Conservation (phyloP, 2,888 invertebrate species). For the Tenthredo mesomela region DNA sequence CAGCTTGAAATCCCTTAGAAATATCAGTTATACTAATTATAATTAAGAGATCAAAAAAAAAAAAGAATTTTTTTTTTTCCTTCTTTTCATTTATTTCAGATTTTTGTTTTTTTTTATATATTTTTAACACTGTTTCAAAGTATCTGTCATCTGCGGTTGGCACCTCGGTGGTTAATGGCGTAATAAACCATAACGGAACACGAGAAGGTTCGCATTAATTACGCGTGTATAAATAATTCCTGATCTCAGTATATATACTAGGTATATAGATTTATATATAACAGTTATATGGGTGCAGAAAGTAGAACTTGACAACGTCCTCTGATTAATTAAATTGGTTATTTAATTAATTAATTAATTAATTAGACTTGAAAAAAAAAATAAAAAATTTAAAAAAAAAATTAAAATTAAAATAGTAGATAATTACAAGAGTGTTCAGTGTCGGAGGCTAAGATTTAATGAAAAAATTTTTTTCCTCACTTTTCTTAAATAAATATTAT, state of each 20-base stretch:
- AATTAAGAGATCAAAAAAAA: background rate
- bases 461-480: background rate
- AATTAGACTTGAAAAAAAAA: no score
- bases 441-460: background rate
- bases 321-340: background rate
- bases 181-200: conserved; percentile 21
- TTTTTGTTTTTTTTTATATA: background rate
- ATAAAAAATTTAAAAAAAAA: background rate
- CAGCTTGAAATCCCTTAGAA: background rate
- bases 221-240: background rate
- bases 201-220: conserved; percentile 14
- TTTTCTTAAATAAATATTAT: background rate
- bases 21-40: background rate
- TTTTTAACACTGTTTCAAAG: background rate
- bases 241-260: background rate
- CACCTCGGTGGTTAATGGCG: background rate
- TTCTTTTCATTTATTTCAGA: background rate
- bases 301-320: background rate
- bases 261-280: background rate
- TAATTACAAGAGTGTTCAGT: no score
- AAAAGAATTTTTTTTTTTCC: background rate
- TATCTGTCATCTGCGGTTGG: conserved; percentile 7
- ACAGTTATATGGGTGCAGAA: background rate
- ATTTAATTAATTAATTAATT: background rate
- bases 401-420: no score